Conservation (phyloP, 2,797 vertebrate species). For the Echeneis naucrates region DNA sequence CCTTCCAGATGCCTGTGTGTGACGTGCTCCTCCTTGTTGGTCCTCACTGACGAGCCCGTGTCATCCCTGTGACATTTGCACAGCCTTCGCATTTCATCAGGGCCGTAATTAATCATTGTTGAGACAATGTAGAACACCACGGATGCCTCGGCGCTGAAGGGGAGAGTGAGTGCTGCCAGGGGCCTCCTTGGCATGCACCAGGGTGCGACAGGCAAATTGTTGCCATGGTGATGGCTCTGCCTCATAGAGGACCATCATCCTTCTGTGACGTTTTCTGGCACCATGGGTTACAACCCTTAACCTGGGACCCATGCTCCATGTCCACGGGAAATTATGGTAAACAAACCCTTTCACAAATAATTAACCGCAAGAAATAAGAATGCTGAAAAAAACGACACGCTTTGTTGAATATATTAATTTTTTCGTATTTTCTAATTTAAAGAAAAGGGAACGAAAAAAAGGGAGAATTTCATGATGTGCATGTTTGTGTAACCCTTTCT, state of each 20-base stretch:
- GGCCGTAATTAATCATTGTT: constrained; percentile 83
- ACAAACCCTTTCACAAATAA: neutral
- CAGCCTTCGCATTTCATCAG: constrained; percentile 83
- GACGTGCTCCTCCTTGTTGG: constrained; percentile 57
- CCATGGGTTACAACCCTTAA: constrained; percentile 31
- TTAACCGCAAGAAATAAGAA: neutral
- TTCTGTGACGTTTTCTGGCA: constrained; percentile 56
- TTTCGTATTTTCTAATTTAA: neutral
- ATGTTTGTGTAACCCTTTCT: too few relatives aligned
- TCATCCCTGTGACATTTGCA: constrained; percentile 82
- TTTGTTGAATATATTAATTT: neutral
- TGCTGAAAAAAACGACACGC: neutral
- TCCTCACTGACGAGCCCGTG: constrained; percentile 68
- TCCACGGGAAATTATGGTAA: constrained; percentile 16
- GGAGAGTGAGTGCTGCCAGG: constrained; percentile 61
- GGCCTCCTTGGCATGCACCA: constrained; percentile 50
- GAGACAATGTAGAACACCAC: constrained; percentile 74
- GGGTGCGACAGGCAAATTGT: constrained; percentile 52
- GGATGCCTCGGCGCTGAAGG: constrained; percentile 52
- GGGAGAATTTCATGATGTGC: too few relatives aligned
- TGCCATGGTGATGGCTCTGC: constrained; percentile 66
- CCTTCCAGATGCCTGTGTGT: constrained; percentile 73
- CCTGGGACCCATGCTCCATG: constrained; percentile 8
- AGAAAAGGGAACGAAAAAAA: too few relatives aligned
- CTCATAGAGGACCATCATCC: constrained; percentile 46